Percentiles rank a stretch among this genome's conserved stretches.
These are phyloP conservation scores for Sarcophaga caerulescens DNA, from an alignment of 2,888 invertebrate species.

Conservation along the genomic window DNA sequence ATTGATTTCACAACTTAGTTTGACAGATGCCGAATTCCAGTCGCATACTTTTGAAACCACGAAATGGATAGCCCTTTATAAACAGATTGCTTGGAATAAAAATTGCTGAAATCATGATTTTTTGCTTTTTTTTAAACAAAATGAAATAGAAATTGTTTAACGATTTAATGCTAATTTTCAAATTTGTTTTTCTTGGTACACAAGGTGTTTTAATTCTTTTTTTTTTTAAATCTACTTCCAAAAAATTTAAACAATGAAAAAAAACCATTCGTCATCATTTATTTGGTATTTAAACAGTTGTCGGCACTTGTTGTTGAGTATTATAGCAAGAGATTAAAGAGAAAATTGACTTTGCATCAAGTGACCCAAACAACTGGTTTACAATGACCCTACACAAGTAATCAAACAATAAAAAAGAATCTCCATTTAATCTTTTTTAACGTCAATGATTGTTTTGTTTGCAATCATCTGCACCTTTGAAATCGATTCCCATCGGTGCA, in stretches of 20 bases:
- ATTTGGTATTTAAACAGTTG: slow-evolving; percentile 24
- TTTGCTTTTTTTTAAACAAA: background rate
- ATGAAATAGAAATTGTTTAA: background rate
- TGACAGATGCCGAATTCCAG: too few species aligned
- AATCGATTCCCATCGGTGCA: slow-evolving; percentile 48
- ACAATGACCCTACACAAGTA: slow-evolving; percentile 20
- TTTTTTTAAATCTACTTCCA: background rate
- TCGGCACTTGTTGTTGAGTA: slow-evolving; percentile 28
- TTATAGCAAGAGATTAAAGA: background rate
- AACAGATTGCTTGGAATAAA: background rate
- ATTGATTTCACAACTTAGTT: too few species aligned
- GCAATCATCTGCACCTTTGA: slow-evolving; percentile 45
- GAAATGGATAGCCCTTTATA: too few species aligned
- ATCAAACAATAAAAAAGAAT: slow-evolving; percentile 5
- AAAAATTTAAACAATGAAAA: background rate
- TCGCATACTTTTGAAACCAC: too few species aligned
- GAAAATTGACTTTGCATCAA: slow-evolving; percentile 33
- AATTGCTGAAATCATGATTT: slow-evolving; percentile 24
- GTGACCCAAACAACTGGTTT: slow-evolving; percentile 25
- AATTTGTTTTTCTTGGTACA: slow-evolving; percentile 21
- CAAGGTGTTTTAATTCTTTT: slow-evolving; percentile 1
- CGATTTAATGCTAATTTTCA: slow-evolving; percentile 65
- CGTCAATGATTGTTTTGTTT: slow-evolving; percentile 38
- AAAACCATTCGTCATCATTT: slow-evolving; percentile 46
- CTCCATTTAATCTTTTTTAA: slow-evolving; percentile 45